These are phyloP conservation scores for Lycopodina hypogea DNA, from an alignment of 37 sponge, comb jelly and placozoan species.

Conservation along the genomic window DNA sequence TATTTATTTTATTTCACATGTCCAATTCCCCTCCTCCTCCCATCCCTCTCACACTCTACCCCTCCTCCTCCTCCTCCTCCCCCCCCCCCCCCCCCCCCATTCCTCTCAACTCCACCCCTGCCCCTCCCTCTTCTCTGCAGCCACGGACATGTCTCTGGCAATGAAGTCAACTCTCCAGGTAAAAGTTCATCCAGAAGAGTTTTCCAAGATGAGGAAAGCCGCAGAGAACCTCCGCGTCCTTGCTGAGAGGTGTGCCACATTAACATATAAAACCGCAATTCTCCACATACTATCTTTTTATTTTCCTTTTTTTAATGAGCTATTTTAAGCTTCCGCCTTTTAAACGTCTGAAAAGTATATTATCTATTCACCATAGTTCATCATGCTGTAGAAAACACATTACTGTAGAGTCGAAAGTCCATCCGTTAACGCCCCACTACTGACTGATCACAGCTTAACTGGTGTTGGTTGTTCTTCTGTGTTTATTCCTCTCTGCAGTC, in stretches of 20 bases:
- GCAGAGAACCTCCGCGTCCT: conserved; percentile 54
- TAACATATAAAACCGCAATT: not conserved
- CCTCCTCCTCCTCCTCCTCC: not conserved
- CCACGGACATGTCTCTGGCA: conserved; percentile 77
- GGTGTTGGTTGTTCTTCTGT: not conserved
- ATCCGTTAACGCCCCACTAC: no score
- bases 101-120: not conserved
- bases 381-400: no score
- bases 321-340: no score
- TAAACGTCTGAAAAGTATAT: no score
- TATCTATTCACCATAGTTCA: no score
- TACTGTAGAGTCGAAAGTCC: no score
- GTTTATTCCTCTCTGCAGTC: conserved; percentile 11
- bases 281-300: not conserved
- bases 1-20: not conserved
- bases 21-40: not conserved
- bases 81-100: not conserved
- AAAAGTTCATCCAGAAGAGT: conserved; percentile 47
- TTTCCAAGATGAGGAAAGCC: conserved; percentile 30
- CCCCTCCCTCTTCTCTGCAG: conserved; percentile 8
- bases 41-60: not conserved
- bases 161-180: conserved; percentile 54
- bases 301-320: not conserved
- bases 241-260: conserved; percentile 57
- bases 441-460: not conserved